Base-by-base conservation (phyloP, 2,888 invertebrate genomes). In the Herminia tarsipennalis region DNA sequence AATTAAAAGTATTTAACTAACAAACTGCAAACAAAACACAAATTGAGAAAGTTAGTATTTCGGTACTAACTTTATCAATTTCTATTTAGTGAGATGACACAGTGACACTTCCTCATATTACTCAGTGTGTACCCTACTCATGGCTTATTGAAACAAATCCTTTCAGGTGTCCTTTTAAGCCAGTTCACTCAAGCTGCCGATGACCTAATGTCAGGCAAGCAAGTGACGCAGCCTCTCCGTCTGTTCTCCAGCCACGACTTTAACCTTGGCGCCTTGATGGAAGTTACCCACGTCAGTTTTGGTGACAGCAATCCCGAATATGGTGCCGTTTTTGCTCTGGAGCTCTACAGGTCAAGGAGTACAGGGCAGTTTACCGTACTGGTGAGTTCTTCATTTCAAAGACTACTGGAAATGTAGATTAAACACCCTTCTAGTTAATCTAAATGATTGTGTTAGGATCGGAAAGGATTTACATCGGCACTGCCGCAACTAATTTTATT, bases 191-290 rank as follows among this genome's bases (percentile, higher is more conserved):
- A 78, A 43, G 76, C 82, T 0, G 86, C 87, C 2, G 58, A 73
- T n/a, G 76, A 73, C 10, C 74, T 88, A 1, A 61, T 76, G 1
- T 52, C 70, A 0, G 83, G 81, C 0, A 73, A 76, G 20, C 46
- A 52, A 0, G 72, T 84, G 1, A 45, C 60, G 1, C 76, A 83
- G 29, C 70, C 72, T 0, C 63, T 90, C 13, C 63, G 77, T 0
- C 46, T 87, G 35, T 78, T 74, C 66, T 89, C 90, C 0, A 72
- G 81, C 0, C 89, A 90, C 35, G 90, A 90, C 69, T 90, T 88
- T 76, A 90, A 90, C 62, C 70, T 90, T 3, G 90, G 90, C 0
- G 70, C 87, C 0, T 47, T 90, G 12, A 87, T 90, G 87, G 86
- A 84, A 1, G 87, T 82, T 0, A 64, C 84, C 8, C 68, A 52